A percentile compares a stretch with the other conserved stretches of the same genome.
Conservation (phyloP, 92 coral and sea anemone species). For the Bergia puertoricense region DNA sequence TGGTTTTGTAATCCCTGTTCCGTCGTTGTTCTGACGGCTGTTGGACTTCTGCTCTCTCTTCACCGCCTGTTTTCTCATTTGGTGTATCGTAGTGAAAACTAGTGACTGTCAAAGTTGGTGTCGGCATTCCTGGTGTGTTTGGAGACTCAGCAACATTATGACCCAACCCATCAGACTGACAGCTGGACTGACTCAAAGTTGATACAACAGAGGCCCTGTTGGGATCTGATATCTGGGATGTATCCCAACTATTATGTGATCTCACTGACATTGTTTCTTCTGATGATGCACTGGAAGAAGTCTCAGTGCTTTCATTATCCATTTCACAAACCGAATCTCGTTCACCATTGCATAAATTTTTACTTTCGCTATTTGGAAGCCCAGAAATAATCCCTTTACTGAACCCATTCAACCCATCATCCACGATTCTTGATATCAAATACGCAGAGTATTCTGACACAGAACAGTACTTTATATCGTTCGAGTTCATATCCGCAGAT, state of each 20-base stretch:
- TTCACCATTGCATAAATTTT: conserved; percentile 12
- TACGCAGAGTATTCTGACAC: conserved; percentile 74
- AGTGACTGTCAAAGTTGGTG: conserved; percentile 66
- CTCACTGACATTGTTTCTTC: conserved; percentile 26
- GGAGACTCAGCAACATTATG: conserved; percentile 56
- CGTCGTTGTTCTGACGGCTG: conserved; percentile 32
- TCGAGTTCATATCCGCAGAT: background rate
- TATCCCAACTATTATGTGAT: conserved; percentile 49
- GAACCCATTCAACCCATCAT: conserved; percentile 69
- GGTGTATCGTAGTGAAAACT: conserved; percentile 40
- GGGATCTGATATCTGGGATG: conserved; percentile 1
- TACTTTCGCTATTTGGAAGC: background rate
- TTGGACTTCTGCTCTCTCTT: conserved; percentile 11
- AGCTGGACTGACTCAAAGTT: conserved; percentile 52
- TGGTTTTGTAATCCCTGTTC: conserved; percentile 50
- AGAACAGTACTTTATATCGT: conserved; percentile 48
- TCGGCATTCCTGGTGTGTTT: conserved; percentile 1
- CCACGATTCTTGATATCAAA: conserved; percentile 65
- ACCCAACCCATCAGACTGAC: conserved; percentile 56
- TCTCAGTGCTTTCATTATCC: conserved; percentile 22
- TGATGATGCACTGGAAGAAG: conserved; percentile 19
- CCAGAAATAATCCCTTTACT: conserved; percentile 42
- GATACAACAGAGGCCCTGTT: conserved; percentile 61
- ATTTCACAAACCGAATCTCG: background rate
- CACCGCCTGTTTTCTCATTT: conserved; percentile 29